phyloP scores from a whole-genome alignment of 2,113 vertebrate species.

The Pedetes capensis region DNA sequence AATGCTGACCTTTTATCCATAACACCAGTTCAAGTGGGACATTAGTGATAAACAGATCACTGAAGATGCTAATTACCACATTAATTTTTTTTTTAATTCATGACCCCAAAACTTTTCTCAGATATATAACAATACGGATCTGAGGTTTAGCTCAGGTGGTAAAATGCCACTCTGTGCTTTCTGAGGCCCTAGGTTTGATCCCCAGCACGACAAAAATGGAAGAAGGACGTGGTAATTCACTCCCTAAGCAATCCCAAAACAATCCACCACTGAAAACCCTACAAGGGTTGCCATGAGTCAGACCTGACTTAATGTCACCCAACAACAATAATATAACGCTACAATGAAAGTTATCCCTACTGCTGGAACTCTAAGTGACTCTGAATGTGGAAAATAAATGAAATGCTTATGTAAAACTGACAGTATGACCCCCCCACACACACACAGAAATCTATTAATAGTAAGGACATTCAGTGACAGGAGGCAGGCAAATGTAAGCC shows the following conservation, averaged over 20 bases:
- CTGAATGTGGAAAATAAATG: not conserved
- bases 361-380: constrained; percentile 5
- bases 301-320: no score
- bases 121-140: not conserved
- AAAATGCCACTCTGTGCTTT: no score
- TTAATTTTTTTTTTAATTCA: not conserved
- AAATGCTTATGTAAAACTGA: not conserved
- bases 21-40: not conserved
- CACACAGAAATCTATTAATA: not conserved
- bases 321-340: not conserved
- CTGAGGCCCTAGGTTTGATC: no score
- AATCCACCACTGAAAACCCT: no score
- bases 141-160: no score
- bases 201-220: no score
- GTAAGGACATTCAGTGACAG: not conserved
- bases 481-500: not conserved
- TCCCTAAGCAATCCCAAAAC: no score
- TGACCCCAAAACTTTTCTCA: not conserved
- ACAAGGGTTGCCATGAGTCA: no score
- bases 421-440: not conserved
- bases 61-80: not conserved
- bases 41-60: not conserved
- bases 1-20: not conserved
- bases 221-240: no score
- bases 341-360: not conserved